Evolutionary conservation across 2,113 vertebrate species (phyloP), one percentile per base, ranked within the genome.

Genomic region (Leiothrix lutea): DNA sequence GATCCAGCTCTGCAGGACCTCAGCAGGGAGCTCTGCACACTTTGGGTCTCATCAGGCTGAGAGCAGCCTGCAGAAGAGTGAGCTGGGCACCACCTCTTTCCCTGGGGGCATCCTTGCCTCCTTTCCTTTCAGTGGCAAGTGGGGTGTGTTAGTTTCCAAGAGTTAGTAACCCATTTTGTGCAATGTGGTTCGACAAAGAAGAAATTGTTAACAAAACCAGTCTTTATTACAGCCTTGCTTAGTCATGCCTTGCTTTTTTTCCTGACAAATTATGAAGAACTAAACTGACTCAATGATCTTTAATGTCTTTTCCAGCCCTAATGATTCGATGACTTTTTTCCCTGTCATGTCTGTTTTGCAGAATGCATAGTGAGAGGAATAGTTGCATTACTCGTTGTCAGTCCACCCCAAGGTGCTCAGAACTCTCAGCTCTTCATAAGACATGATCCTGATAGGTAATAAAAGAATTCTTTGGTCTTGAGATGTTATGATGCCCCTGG

Each of bases 241-340:
- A 44, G 11, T 70, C 45, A 45, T 28, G 38, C 38, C 21, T 91
- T 83, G 42, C 6, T 28, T 74, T 69, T 73, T 67, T 47, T 28
- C 29, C 26, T 57, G 54, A 73, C 6, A 50, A 72, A 33, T 58
- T 85, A 15, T 17, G 21, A 79, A 67, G 54, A 92, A 40, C 16
- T 5, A 78, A 75, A 24, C 7, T 0, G 6, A 40, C 44, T 83
- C 0, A 0, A 11, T 67, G 13, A 47, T 69, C 19, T 40, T 77
- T 51, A 61, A 40, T 25, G 44, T 48, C 29, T 38, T 67, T 82
- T 94, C 47, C 57, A 88, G 38, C 17, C 28, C n/a, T 35, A 56
- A 80, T 62, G 11, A 35, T 62, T 23, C 14, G 24, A 9, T 62
- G 15, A 33, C 6, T 14, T 40, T 60, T 29, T 5, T 3, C 9